Evolutionary conservation across 1,140 invertebrate species (phyloP), one percentile per base, ranked within the genome.

Genomic region (Zaprionus lachaisei): DNA sequence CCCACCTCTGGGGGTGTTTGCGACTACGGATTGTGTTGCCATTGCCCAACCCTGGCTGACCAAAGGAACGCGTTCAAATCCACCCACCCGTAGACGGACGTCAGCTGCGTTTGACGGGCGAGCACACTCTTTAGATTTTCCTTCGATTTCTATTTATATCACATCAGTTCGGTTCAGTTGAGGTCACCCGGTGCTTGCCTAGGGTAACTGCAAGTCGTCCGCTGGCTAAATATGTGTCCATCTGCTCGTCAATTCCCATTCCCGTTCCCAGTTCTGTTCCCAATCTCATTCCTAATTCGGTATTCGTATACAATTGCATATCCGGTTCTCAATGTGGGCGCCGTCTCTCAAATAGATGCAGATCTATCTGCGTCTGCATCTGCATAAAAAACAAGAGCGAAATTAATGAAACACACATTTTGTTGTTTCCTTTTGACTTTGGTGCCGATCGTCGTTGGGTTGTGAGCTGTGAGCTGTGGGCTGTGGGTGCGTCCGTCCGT

Each of bases 321-420:
- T 89, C 84, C 84, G 84, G 84, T 90, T 76, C 75, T 81, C 85
- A 81, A 81, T 90, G 84, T 89, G 85, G 85, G 84, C 84, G 79
- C 79, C 81, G 79, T 81, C 80, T 83, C 69, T 78, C 37, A n/a
- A 47, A 15, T 44, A 4, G 26, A 31, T 69, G 64, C 47, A 68
- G 81, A 82, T 79, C 77, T 51, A 55, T 15, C 51, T 57, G 72
- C 61, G 58, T 71, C 37, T 55, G 56, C 37, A 69, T 31, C 65
- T 62, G 51, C 69, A 73, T 37, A 37, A 60, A 44, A 64, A 56
- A 57, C 15, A 56, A 58, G 20, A 71, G 17, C 54, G 38, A 12
- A 65, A 26, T 58, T 26, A 58, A 49, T 26, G 26, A 57, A 31
- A 70, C 24, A 72, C 65, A 78, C 26, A 26, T 60, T 78, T 64